Conservation (phyloP, 2,888 invertebrate genomes). For the Tenthredo notha region DNA sequence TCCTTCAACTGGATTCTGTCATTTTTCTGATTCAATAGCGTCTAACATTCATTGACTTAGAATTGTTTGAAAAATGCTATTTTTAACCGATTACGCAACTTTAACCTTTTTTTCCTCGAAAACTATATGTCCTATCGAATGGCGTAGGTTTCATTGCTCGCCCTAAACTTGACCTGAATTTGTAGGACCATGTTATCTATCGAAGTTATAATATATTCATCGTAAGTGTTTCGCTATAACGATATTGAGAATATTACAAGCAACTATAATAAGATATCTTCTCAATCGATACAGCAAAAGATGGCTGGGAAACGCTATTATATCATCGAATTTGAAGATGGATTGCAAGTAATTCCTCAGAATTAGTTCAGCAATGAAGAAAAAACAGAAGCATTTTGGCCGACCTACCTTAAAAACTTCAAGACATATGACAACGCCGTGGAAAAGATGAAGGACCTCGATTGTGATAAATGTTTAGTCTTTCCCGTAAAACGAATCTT, state of each 20-base stretch:
- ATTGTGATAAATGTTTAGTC: neutral
- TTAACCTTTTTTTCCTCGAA: no score
- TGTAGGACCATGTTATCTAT: no score
- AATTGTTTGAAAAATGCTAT: no score
- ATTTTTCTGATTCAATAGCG: no score
- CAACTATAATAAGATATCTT: neutral
- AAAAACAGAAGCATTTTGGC: slow-evolving; percentile 22
- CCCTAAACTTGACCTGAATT: no score
- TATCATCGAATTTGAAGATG: slow-evolving; percentile 11
- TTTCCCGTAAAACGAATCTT: neutral
- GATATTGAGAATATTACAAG: neutral
- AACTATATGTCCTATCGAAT: no score
- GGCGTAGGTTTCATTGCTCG: no score
- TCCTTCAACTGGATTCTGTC: no score
- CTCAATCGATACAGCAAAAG: neutral
- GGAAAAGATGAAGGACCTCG: neutral
- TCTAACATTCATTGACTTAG: no score
- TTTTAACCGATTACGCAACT: no score
- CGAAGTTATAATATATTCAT: no score
- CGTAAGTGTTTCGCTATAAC: no score
- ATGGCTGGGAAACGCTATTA: neutral
- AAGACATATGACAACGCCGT: neutral
- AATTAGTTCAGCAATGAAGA: slow-evolving; percentile 20
- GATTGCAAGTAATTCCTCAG: neutral
- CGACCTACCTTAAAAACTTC: neutral